phyloP scores from a whole-genome alignment of 2,797 vertebrate genomes.

The Anguilla obscura region DNA sequence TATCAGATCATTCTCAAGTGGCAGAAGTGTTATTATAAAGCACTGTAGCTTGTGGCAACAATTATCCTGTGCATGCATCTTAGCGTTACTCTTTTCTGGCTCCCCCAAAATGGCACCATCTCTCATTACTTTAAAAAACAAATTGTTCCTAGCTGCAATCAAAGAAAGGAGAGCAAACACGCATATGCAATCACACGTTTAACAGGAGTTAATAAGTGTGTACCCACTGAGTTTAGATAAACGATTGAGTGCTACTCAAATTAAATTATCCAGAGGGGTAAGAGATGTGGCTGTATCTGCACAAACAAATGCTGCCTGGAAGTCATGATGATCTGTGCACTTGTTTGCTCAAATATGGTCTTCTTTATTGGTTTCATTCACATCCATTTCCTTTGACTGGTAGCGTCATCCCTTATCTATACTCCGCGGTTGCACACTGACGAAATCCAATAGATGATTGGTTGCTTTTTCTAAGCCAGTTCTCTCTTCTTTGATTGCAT shows the following conservation, averaged over 20 bases:
- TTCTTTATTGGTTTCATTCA: too few relatives aligned
- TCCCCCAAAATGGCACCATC: background rate
- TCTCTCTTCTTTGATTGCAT: background rate
- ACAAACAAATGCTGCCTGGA: background rate
- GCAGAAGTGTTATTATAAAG: background rate
- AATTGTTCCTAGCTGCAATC: background rate
- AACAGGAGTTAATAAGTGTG: background rate
- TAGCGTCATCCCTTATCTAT: background rate
- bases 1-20: slow-evolving; percentile 11
- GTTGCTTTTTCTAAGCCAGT: background rate
- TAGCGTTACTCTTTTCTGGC: background rate
- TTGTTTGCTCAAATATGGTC: background rate
- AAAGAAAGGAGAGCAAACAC: background rate
- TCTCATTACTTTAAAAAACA: background rate
- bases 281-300: background rate
- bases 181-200: background rate
- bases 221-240: background rate
- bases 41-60: background rate
- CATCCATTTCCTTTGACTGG: background rate
- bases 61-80: background rate
- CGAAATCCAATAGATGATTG: background rate
- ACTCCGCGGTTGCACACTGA: too few relatives aligned
- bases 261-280: background rate
- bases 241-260: background rate
- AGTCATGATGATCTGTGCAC: background rate